Evolutionary conservation across 2,113 vertebrate genomes (phyloP).

Genomic region (Mormyrus iriodes): DNA sequence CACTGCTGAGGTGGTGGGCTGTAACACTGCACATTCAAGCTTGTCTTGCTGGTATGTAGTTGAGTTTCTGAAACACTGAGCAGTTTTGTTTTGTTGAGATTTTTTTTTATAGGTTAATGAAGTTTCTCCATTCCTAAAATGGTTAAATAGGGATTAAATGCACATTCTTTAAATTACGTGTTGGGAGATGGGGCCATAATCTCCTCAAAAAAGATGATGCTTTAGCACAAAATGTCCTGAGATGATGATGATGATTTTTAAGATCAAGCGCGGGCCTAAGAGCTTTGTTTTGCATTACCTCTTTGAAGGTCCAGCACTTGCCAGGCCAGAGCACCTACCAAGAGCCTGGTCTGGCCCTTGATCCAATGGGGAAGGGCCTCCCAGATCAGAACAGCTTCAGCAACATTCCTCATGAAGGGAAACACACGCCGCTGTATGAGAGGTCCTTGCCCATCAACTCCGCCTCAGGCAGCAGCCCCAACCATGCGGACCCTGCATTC

Average conservation of each 20-base stretch:
- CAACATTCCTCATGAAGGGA: constrained; percentile 86
- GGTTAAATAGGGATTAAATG: not conserved
- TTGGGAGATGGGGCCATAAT: not conserved
- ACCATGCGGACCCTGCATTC: constrained; percentile 71
- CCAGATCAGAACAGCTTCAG: constrained; percentile 79
- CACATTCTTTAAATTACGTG: not conserved
- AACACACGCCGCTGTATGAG: constrained; percentile 88
- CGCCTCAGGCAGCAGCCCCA: constrained; percentile 67
- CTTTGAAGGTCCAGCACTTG: constrained; percentile 61
- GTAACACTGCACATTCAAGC: not conserved
- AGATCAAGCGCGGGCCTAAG: not conserved
- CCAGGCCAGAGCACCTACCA: constrained; percentile 69
- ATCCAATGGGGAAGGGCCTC: constrained; percentile 66
- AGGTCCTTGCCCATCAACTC: constrained; percentile 80
- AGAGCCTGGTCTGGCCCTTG: constrained; percentile 64
- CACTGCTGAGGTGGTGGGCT: not conserved
- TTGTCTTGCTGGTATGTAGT: not conserved
- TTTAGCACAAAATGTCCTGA: not conserved
- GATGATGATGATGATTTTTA: not conserved
- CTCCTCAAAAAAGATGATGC: not conserved
- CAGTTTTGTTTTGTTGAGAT: not conserved
- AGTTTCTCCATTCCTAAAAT: not conserved
- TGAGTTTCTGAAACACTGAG: not conserved
- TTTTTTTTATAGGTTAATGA: not conserved
- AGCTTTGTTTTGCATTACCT: not conserved